Evolutionary conservation across 2,888 invertebrate genomes (phyloP).

Genomic region (Lasioglossum pauxillum): DNA sequence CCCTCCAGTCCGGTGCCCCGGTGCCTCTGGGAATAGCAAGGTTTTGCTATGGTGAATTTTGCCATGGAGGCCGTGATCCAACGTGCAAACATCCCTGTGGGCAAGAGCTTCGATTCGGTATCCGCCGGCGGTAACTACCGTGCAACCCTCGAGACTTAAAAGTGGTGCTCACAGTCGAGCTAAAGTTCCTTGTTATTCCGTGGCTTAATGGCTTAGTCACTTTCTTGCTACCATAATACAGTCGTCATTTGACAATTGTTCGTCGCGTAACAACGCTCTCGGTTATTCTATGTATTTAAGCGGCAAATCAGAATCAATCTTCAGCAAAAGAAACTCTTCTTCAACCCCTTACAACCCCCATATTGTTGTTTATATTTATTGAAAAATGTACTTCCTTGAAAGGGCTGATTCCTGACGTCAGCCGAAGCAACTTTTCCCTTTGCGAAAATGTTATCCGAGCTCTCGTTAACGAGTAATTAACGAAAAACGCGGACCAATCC

Average conservation of each 20-base stretch:
- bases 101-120: slow-evolving; percentile 75
- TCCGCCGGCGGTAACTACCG: slow-evolving; percentile 71
- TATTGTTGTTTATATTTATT: too few species aligned
- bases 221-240: background rate
- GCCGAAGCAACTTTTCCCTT: too few species aligned
- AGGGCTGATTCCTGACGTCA: too few species aligned
- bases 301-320: too few species aligned
- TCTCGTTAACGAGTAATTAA: too few species aligned
- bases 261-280: background rate
- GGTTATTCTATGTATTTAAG: too few species aligned
- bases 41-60: slow-evolving; percentile 72
- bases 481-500: too few species aligned
- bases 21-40: slow-evolving; percentile 62
- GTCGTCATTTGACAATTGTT: background rate
- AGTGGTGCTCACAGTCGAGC: slow-evolving; percentile 72
- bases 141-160: slow-evolving; percentile 70
- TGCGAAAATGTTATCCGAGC: too few species aligned
- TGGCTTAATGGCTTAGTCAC: slow-evolving; percentile 17
- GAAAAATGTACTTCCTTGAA: too few species aligned
- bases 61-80: slow-evolving; percentile 77
- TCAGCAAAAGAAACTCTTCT: too few species aligned
- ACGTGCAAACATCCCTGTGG: slow-evolving; percentile 76
- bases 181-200: slow-evolving; percentile 46
- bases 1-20: slow-evolving; percentile 12
- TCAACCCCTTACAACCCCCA: too few species aligned